Evolutionary conservation across 2,888 invertebrate species (phyloP), one percentile per base, ranked within the genome.

Genomic region (Nomada fabriciana): DNA sequence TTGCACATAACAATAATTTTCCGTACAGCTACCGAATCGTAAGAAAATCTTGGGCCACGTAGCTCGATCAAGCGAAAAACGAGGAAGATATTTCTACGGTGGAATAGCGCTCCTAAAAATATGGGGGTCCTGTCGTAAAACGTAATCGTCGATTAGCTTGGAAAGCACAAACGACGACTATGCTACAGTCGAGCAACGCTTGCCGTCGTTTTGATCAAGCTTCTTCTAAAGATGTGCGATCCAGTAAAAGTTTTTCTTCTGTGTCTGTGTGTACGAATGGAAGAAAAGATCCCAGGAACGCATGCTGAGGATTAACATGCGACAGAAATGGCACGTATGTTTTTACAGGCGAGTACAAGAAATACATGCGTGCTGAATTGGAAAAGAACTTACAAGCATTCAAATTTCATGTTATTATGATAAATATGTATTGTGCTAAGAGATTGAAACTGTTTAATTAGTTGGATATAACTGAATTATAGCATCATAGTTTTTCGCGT

Each of bases 61-160:
- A 63, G 63, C 69, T 55, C 18, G 76, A 63, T 53, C 68, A 60
- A 50, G 75, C 79, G 73, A 69, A 43, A 63, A 65, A 61, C 53
- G 20, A 18, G 47, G 65, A 59, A 65, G 75, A 80, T 79, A 83
- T 85, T 82, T 83, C 69, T 69, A 64, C 73, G 64, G 65, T 43
- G 87, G 67, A 86, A 90, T 76, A 82, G 77, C 82, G 74, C 82
- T 91, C 90, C 87, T 90, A 91, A 91, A 90, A 91, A 88, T 90
- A 91, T 90, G 84, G 89, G 87, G 75, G 84, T 87, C 86, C 78
- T 75, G 72, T 84, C 89, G 88, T 91, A 90, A 90, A 90, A 88
- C 82, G 86, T 89, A 89, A 90, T 90, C 89, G 86, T 76, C 89
- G 91, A 91, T 90, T 90, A 90, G 90, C 85, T 81, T 53, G 65